phyloP scores from a whole-genome alignment of 2,888 invertebrate genomes.

The Nemurella pictetii region DNA sequence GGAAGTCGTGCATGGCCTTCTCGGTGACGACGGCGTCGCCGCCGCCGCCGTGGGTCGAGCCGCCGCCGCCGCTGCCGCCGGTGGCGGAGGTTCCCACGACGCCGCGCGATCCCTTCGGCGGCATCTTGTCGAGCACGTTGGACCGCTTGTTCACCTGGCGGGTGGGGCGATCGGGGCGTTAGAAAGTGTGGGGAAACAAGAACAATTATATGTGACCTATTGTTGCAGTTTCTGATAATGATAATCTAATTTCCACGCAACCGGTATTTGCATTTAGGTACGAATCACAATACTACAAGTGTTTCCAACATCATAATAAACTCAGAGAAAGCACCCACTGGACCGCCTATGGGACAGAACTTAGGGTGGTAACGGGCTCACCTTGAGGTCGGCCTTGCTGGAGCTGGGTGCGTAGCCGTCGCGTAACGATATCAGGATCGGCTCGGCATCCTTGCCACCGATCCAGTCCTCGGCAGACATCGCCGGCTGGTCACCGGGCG shows the following conservation, averaged over 20 bases:
- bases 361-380: no score
- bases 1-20: conserved; percentile 60
- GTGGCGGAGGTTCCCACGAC: conserved; percentile 39
- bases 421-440: conserved; percentile 88
- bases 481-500: conserved; percentile 86
- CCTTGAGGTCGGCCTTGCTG: conserved; percentile 66
- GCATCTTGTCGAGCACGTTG: conserved; percentile 77
- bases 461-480: conserved; percentile 92
- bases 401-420: conserved; percentile 69
- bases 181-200: no score
- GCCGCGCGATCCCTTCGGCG: conserved; percentile 48
- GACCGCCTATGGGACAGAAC: no score
- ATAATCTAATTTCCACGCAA: no score
- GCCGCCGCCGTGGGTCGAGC: conserved; percentile 39
- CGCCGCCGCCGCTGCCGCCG: conserved; percentile 37
- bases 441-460: conserved; percentile 85
- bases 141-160: conserved; percentile 65
- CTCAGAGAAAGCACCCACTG: no score
- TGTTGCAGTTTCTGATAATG: no score
- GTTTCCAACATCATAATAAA: no score
- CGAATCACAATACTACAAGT: no score
- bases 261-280: no score
- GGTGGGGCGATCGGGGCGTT: no score
- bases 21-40: conserved; percentile 43
- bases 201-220: no score